These are phyloP conservation scores for Hucho hucho DNA, from an alignment of 2,113 vertebrate genomes.

Conservation along the genomic window DNA sequence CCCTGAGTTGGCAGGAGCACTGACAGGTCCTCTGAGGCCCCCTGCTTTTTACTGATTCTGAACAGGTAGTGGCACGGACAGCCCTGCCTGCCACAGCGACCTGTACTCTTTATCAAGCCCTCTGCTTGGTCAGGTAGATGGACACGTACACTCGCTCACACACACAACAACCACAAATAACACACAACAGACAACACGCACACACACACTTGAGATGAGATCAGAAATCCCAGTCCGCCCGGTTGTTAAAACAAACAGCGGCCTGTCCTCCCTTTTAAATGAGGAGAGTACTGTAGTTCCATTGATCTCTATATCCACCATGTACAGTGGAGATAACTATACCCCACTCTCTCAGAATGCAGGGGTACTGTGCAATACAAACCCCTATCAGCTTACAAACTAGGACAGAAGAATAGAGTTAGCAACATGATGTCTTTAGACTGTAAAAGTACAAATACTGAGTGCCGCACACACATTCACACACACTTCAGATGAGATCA, in stretches of 20 bases:
- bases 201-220: too few relatives aligned
- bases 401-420: constrained; percentile 19
- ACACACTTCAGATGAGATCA: constrained; percentile 17
- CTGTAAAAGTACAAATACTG: neutral
- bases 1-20: constrained; percentile 34
- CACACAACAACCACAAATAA: constrained; percentile 1
- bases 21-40: constrained; percentile 56
- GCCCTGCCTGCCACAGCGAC: constrained; percentile 54
- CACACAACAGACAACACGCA: constrained; percentile 3
- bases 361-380: constrained; percentile 29
- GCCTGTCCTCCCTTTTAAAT: constrained; percentile 48
- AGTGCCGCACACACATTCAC: neutral
- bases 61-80: constrained; percentile 47
- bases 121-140: constrained; percentile 18
- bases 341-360: constrained; percentile 27
- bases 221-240: neutral
- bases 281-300: constrained; percentile 27
- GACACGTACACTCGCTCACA: constrained; percentile 14
- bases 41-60: constrained; percentile 65
- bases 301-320: constrained; percentile 50
- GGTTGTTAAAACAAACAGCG: constrained; percentile 56
- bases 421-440: neutral
- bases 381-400: constrained; percentile 39
- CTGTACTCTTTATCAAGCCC: constrained; percentile 59
- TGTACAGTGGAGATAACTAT: constrained; percentile 45